Conservation (phyloP, 2,888 invertebrate genomes). For the Drepanosiphum platanoidis region DNA sequence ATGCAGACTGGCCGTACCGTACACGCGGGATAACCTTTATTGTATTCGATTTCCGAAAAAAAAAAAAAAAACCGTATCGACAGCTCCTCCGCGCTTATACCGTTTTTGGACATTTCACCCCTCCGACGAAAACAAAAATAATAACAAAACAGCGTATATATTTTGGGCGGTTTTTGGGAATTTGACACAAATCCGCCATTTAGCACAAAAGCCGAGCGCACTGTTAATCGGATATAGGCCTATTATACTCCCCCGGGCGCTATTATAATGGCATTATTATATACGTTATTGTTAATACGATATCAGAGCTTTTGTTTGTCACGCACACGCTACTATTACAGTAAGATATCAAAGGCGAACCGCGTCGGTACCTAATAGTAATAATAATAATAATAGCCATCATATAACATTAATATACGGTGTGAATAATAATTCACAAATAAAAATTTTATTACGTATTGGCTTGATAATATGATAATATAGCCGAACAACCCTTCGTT, state of each 20-base stretch:
- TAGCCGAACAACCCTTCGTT: too few relatives aligned
- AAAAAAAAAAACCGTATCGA: conserved; percentile 24
- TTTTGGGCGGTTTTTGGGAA: conserved; percentile 59
- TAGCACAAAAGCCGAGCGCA: conserved; percentile 50
- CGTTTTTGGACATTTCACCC: conserved; percentile 58
- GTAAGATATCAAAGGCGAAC: conserved; percentile 58
- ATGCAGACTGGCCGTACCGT: not conserved
- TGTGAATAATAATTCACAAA: conserved; percentile 39
- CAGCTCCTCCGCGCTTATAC: conserved; percentile 29
- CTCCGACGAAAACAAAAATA: conserved; percentile 43
- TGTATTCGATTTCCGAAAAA: conserved; percentile 46
- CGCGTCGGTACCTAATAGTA: too few relatives aligned
- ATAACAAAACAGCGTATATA: conserved; percentile 55
- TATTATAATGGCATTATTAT: conserved; percentile 62
- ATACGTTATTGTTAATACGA: conserved; percentile 59
- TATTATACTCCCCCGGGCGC: conserved; percentile 61
- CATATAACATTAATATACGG: conserved; percentile 12
- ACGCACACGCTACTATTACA: conserved; percentile 1
- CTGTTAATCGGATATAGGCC: conserved; percentile 59
- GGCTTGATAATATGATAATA: too few relatives aligned
- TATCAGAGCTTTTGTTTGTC: conserved; percentile 56
- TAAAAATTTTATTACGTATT: conserved; percentile 42
- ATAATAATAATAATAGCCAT: conserved; percentile 35
- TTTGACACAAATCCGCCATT: conserved; percentile 61
- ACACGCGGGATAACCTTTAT: conserved; percentile 21